Base-by-base conservation (phyloP, 2,888 invertebrate genomes). In the Drosophila tanythrix region DNA sequence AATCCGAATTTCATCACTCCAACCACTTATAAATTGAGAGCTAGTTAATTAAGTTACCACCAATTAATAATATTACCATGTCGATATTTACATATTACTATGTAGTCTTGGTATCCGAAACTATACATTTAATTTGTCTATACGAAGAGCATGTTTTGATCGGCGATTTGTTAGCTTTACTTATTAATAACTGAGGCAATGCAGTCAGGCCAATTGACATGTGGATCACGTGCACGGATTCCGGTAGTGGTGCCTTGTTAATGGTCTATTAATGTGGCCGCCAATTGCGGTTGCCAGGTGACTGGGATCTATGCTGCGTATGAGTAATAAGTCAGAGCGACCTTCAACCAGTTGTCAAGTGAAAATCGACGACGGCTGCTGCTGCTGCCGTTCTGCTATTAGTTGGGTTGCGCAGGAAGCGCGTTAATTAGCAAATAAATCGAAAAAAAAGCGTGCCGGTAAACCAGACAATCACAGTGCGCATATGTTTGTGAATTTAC, bases 381-480 rank as follows among this genome's bases (percentile, higher is more conserved):
- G 43, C 27, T 43, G 43, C 27, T 43, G 60, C 64, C 25, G 46
- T 29, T 50, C 56, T 25, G 31, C 35, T 10, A 38, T 48, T n/a
- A 43, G 55, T 56, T 78, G 38, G 61, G 51, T 63, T 57, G 65
- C 74, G 71, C 74, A 83, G 85, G 75, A 87, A 81, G 67, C 79
- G 82, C 84, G 87, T 83, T 85, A 89, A 85, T 85, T 85, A 89
- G 85, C 84, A 87, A 83, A 89, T 89, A 85, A 81, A 87, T 83
- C 46, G 46, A 21, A 15, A 88, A 83, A 85, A 82, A 84, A 76
- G 66, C 76, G 72, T 78, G 72, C 72, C 88, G 43, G 70, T 65
- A 73, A 80, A 62, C 67, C 67, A 68, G 75, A 72, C 74, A 83
- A 86, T 81, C 85, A 73, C 79, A 59, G 53, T 40, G 46, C 52